Evolutionary conservation across 2,113 vertebrate genomes (phyloP).

Genomic region (Ovibos moschatus): DNA sequence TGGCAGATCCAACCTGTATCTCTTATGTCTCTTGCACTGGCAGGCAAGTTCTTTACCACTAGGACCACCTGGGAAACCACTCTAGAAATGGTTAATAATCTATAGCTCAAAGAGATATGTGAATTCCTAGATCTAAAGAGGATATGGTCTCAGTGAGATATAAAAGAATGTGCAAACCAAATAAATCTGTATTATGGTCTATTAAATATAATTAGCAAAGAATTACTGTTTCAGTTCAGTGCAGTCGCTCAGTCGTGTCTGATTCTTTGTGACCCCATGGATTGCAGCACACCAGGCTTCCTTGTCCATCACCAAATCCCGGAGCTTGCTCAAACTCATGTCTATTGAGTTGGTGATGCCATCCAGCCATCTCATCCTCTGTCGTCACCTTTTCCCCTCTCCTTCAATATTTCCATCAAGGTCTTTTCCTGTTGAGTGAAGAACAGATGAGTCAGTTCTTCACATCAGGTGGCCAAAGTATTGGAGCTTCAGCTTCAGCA

Average conservation of each 20-base stretch:
- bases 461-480: neutral
- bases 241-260: rapidly evolving
- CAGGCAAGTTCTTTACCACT: neutral
- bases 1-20: neutral
- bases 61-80: neutral
- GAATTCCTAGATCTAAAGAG: neutral
- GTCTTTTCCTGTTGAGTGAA: neutral
- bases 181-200: neutral
- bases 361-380: neutral
- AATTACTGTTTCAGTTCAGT: neutral
- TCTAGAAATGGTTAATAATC: conserved; percentile 16
- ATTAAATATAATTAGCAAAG: neutral
- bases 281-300: neutral
- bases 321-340: neutral
- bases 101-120: neutral
- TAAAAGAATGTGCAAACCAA: neutral
- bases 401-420: neutral
- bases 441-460: neutral
- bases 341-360: neutral
- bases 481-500: neutral
- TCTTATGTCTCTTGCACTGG: neutral
- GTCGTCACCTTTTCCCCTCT: neutral
- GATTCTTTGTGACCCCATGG: neutral
- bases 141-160: neutral
- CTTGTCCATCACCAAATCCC: neutral